Evolutionary conservation across 2,888 invertebrate genomes (phyloP), one percentile per base, ranked within the genome.

Genomic region (Lycophotia porphyrea): DNA sequence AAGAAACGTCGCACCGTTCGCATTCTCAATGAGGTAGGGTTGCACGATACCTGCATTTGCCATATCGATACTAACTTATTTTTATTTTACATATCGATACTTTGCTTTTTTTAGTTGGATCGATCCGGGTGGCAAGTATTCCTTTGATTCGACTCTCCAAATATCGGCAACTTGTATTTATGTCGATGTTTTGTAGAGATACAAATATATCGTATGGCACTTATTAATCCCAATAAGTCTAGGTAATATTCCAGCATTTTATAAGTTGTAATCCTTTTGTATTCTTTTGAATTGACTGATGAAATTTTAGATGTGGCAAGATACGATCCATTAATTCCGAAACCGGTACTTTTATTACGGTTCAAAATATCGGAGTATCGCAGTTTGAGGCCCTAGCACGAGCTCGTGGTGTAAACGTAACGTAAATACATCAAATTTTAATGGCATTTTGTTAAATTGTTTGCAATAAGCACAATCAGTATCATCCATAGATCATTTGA

Each of bases 11-110:
- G 39, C 42, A 9, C 39, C 60, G 31, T 34, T 67, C 34, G 76
- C 67, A 81, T 81, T 72, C 55, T n/a, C n/a, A 44, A 66, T 34
- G 27, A 52, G 18, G 13, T 61, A 63, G n/a, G 18, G 63, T 27
- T 63, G 39, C n/a, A 18, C 39, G 3, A 4, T 39, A 63, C 1
- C 34, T 27, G n/a, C 8, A 27, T 63, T 39, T n/a, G 13, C 11
- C 42, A 5, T 63, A 63, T 63, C 63, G 63, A 63, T 27, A 63
- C 24, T 4, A 7, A 42, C 42, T 42, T 42, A 42, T 11, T 13
- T 42, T 42, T 42, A 34, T 34, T 34, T 34, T 34, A 34, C 42
- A 42, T 3, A 13, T 42, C 13, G 11, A 2, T 42, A 42, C 1
- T 31, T 24, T 11, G 5, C 24, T n/a, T 27, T 55, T 52, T 55